Evolutionary conservation across 2,797 vertebrate species (phyloP), one percentile per base, ranked within the genome.

Genomic region (Anabas testudineus): DNA sequence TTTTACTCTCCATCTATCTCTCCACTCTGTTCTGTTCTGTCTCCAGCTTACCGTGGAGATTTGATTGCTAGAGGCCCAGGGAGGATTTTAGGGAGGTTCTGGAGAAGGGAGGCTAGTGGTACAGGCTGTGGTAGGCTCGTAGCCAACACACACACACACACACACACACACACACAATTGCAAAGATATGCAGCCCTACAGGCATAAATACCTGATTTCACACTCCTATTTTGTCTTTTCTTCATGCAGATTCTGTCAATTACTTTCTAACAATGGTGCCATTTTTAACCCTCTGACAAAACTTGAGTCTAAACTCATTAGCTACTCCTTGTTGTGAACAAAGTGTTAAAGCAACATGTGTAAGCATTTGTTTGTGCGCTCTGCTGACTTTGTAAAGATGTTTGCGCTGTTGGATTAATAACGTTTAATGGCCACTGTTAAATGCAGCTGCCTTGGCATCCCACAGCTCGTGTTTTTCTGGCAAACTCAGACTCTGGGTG

Each of bases 371-470:
- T 92, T 92, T 92, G 83, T 83, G 78, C 77, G 88, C 91, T 88
- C 78, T 86, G 85, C 82, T 85, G 88, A 90, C 87, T 89, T 85
- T 84, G 87, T 87, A 89, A 87, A 91, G 85, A 88, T 93, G 90
- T 90, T 89, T 88, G 84, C 69, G 34, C 90, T 82, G 89, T 91
- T 91, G 85, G 81, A 93, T 94, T 93, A 92, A 91, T 91, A 88
- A 90, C 74, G 18, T 92, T 93, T 93, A 94, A 92, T 92, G 87
- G 88, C 86, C 76, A 87, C 90, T 90, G 90, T 91, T 92, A 91
- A 93, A 93, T 71, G 86, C 89, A 88, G 90, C 89, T 91, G 90
- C 86, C 86, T 90, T 83, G 87, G 83, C 81, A 86, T 91, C 88
- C 86, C 85, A 87, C 87, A 72, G 87, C 87, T 87, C 18, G 57